Evolutionary conservation across 2,888 invertebrate species (phyloP).

Genomic region (Cheilosia vernalis): DNA sequence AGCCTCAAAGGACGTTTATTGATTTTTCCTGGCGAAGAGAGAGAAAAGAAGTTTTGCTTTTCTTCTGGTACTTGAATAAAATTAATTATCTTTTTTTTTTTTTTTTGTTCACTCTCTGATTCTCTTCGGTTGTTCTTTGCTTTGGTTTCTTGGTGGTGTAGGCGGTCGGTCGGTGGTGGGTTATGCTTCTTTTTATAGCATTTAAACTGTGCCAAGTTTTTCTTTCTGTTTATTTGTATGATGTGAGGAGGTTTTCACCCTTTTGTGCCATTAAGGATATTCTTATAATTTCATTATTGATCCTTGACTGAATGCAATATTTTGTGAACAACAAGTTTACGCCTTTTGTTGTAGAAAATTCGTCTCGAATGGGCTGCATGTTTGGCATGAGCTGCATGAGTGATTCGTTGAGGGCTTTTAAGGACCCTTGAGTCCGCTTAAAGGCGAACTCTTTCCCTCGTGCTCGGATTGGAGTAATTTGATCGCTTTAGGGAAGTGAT

Average conservation of each 20-base stretch:
- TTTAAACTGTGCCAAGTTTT: constrained; percentile 67
- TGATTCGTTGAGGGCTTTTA: constrained; percentile 3
- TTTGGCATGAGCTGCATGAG: not conserved
- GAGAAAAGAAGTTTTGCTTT: constrained; percentile 18
- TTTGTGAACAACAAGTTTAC: constrained; percentile 61
- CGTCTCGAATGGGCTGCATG: not conserved
- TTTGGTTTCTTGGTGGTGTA: constrained; percentile 7
- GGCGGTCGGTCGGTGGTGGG: constrained; percentile 15
- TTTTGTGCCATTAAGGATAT: constrained; percentile 55
- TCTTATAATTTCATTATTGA: constrained; percentile 69
- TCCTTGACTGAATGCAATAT: constrained; percentile 66
- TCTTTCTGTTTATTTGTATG: constrained; percentile 21
- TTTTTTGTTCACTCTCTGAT: constrained; percentile 13
- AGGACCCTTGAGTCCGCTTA: constrained; percentile 22
- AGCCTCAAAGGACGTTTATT: constrained; percentile 45
- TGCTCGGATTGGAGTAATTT: constrained; percentile 13
- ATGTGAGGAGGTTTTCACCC: constrained; percentile 39
- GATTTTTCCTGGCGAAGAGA: constrained; percentile 40
- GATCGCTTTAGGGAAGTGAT: not conserved
- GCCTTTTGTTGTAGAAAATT: constrained; percentile 28
- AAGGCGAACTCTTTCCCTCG: not conserved
- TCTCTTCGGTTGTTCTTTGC: constrained; percentile 12
- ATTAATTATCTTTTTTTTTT: constrained; percentile 32
- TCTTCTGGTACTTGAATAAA: constrained; percentile 29
- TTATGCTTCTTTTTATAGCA: constrained; percentile 29